Conservation (phyloP, 2,797 vertebrate species). For the Clamator glandarius region DNA sequence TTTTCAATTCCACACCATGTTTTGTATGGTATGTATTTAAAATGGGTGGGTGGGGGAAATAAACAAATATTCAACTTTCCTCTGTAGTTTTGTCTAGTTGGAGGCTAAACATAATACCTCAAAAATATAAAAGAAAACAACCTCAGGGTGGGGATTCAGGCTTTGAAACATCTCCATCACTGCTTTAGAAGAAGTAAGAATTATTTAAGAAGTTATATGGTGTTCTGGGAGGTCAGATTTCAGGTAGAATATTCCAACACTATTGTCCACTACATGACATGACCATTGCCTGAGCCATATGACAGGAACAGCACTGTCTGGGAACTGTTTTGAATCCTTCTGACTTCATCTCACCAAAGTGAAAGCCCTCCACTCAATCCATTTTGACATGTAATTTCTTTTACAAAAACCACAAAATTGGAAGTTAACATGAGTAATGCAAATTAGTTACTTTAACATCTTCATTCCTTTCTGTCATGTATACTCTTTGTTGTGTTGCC, state of each 20-base stretch:
- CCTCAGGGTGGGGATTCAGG: neutral
- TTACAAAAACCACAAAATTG: neutral
- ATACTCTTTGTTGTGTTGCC: neutral
- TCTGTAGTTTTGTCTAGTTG: neutral
- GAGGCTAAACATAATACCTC: neutral
- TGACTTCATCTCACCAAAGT: neutral
- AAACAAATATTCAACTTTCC: neutral
- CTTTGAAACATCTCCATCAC: neutral
- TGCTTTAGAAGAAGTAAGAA: neutral
- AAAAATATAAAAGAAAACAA: neutral
- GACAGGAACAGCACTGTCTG: neutral
- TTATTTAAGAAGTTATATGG: neutral
- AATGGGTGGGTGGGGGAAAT: neutral
- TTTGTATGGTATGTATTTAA: neutral
- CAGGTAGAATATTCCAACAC: neutral
- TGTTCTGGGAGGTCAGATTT: neutral
- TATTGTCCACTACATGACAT: neutral
- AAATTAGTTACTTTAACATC: neutral
- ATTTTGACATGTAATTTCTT: neutral
- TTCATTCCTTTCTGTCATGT: neutral
- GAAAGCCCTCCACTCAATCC: neutral
- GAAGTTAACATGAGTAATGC: neutral
- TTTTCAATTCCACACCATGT: neutral
- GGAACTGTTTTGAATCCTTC: neutral
- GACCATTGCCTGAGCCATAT: neutral